Evolutionary conservation across 1,140 invertebrate genomes (phyloP).

Genomic region (Temnothorax nylanderi): DNA sequence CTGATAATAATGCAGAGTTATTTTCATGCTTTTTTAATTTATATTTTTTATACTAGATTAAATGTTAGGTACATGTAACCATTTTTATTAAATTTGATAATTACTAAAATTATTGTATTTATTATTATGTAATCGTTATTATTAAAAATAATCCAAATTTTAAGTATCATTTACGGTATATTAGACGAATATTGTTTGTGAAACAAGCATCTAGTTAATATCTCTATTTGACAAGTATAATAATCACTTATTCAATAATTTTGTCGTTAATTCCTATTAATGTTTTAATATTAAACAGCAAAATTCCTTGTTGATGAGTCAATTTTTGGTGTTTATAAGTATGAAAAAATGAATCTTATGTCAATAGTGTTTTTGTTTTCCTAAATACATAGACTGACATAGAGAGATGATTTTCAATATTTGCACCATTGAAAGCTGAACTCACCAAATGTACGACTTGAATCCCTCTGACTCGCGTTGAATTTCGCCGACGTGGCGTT

Average conservation of each 20-base stretch:
- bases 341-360: background rate
- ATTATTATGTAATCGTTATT: background rate
- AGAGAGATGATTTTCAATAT: background rate
- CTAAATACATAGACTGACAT: background rate
- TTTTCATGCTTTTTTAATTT: background rate
- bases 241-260: background rate
- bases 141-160: background rate
- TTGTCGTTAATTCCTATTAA: background rate
- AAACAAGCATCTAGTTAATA: background rate
- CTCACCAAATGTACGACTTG: background rate
- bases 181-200: background rate
- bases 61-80: background rate
- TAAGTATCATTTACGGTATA: background rate
- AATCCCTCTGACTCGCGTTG: background rate
- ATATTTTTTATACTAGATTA: background rate
- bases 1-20: background rate
- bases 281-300: background rate
- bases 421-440: background rate
- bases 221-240: background rate
- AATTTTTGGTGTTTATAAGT: background rate
- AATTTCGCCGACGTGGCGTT: slow-evolving; percentile 35
- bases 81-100: background rate
- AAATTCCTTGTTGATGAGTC: background rate
- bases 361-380: background rate
- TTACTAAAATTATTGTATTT: background rate